Percentiles rank a stretch among this genome's conserved stretches.
These are phyloP conservation scores for Gymnopithys bicolor DNA, from an alignment of 2,797 vertebrate genomes.

Conservation along the genomic window DNA sequence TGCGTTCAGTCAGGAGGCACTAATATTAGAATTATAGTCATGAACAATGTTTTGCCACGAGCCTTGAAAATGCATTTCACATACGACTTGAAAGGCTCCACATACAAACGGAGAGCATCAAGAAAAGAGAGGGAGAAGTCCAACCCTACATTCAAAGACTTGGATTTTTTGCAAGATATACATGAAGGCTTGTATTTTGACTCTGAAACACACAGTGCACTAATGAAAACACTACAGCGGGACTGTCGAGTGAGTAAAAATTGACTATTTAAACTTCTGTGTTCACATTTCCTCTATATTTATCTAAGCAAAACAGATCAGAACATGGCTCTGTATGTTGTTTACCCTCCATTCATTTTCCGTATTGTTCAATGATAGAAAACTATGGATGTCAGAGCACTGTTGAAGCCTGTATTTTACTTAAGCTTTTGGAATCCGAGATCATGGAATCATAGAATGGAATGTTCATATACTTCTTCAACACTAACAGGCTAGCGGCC, in stretches of 20 bases:
- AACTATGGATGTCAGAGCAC: neutral
- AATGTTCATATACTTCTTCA: neutral
- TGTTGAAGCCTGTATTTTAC: neutral
- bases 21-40: slow-evolving; percentile 91
- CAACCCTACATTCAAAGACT: slow-evolving; percentile 92
- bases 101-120: slow-evolving; percentile 91
- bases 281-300: neutral
- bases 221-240: slow-evolving; percentile 95
- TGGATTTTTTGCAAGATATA: slow-evolving; percentile 94
- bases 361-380: neutral
- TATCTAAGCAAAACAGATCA: neutral
- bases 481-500: neutral
- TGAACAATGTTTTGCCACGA: slow-evolving; percentile 96
- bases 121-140: slow-evolving; percentile 88
- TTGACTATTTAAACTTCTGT: neutral
- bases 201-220: slow-evolving; percentile 87
- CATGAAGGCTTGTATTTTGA: slow-evolving; percentile 92
- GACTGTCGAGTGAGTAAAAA: slow-evolving; percentile 88
- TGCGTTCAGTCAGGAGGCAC: slow-evolving; percentile 90
- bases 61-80: slow-evolving; percentile 93
- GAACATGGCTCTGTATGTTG: neutral
- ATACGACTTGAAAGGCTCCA: slow-evolving; percentile 96
- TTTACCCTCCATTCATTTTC: neutral
- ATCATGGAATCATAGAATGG: neutral
- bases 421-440: neutral